Conservation (phyloP, 2,113 vertebrate genomes). For the Raja brachyura region DNA sequence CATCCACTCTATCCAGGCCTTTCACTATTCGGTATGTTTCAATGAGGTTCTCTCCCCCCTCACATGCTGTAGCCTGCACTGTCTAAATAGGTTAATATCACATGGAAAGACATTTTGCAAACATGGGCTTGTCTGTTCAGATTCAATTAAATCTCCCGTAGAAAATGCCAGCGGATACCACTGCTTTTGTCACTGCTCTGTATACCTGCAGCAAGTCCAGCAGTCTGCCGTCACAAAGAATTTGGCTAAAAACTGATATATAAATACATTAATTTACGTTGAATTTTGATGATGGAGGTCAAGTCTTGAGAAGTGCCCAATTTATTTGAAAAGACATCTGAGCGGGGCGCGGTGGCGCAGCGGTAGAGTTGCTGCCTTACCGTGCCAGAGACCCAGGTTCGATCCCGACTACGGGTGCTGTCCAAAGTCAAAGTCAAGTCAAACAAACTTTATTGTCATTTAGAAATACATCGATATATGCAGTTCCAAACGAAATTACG, state of each 20-base stretch:
- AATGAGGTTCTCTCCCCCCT: too few species aligned
- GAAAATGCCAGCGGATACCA: conserved; percentile 37
- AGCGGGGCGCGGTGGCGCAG: too few species aligned
- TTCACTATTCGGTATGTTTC: too few species aligned
- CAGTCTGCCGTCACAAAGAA: conserved; percentile 9
- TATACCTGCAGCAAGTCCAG: background rate
- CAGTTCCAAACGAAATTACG: too few species aligned
- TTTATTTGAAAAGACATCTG: background rate
- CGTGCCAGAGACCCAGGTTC: too few species aligned
- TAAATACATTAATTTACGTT: conserved; percentile 47
- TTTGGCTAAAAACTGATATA: conserved; percentile 48
- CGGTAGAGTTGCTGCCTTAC: too few species aligned
- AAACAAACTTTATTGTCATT: too few species aligned
- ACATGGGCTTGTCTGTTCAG: background rate
- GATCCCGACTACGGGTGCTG: too few species aligned
- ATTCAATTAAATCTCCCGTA: background rate
- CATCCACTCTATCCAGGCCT: too few species aligned
- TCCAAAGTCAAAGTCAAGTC: too few species aligned
- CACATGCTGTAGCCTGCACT: background rate
- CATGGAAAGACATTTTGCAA: background rate
- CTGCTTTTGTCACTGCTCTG: conserved; percentile 34
- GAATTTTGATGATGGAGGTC: conserved; percentile 58
- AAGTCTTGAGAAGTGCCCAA: conserved; percentile 45
- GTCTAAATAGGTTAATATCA: background rate
- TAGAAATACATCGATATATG: too few species aligned